Evolutionary conservation across 2,797 vertebrate species (phyloP), one percentile per base, ranked within the genome.

Genomic region (Buphagus erythrorhynchus): DNA sequence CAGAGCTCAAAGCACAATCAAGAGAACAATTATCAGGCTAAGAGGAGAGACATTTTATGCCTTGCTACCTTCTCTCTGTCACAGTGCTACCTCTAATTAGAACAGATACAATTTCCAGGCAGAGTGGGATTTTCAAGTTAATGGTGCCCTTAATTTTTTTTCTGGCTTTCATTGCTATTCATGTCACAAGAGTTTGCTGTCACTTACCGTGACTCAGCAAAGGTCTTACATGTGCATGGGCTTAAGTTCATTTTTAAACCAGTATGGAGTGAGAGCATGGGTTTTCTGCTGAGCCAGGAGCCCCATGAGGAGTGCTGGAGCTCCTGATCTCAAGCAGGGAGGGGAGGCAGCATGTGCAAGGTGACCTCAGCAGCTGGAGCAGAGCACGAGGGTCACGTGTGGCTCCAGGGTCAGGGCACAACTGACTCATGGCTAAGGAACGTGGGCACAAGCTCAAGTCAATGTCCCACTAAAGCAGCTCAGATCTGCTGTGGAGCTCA

Each of bases 51-150:
- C 24, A 35, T 91, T 92, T 91, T 72, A 83, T 74, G 78, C 65
- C 72, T 78, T 67, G 51, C 61, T 89, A 92, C 86, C 46, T 93
- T 80, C 72, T 72, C 57, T 54, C 49, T 48, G 59, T 91, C 88
- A 65, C 18, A 0, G 83, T 2, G 3, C 61, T 65, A 67, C 57
- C 0, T 1, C 65, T 94, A 95, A 96, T 92, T 92, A 92, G 81
- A 91, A 89, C 13, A 91, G 84, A 89, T 25, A 87, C 2, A 26
- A 77, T 83, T 91, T 93, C 65, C 72, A 92, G 61, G 59, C 78
- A 77, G 57, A 72, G 28, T 51, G 61, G 54, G 94, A 89, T 88
- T 94, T 93, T 88, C 75, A 89, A 77, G 77, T 67, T 80, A 74
- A 72, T n/a, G 20, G 61, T 68, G 45, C 80, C 84, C 90, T 92